Conservation (phyloP, 2,888 invertebrate species). For the Erebia aethiops region DNA sequence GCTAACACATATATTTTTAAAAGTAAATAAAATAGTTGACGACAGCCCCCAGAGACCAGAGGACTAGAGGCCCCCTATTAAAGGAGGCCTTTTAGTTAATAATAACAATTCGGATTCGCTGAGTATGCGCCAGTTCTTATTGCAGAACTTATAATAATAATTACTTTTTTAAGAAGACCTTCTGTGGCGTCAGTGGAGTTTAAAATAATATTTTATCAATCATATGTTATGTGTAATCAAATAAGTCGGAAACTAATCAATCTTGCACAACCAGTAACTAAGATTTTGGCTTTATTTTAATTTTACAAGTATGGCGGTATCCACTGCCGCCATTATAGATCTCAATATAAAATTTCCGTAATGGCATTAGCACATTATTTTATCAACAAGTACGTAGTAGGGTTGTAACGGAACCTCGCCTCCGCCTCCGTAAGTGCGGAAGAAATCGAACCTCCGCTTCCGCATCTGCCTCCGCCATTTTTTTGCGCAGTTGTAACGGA, state of each 20-base stretch:
- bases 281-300: too few relatives aligned
- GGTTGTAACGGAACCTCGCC: too few relatives aligned
- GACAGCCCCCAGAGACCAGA: not conserved
- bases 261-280: too few relatives aligned
- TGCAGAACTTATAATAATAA: not conserved
- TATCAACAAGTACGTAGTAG: not conserved
- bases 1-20: not conserved
- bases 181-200: not conserved
- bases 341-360: conserved; percentile 9
- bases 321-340: conserved; percentile 8
- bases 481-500: too few relatives aligned
- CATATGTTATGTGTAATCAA: not conserved
- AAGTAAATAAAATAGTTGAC: not conserved
- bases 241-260: too few relatives aligned
- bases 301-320: not conserved
- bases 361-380: conserved; percentile 24
- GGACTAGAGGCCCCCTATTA: not conserved
- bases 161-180: conserved; percentile 1
- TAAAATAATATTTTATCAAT: not conserved
- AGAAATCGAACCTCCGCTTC: too few relatives aligned
- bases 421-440: too few relatives aligned
- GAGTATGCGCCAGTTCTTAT: conserved; percentile 5
- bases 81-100: not conserved
- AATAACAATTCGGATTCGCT: not conserved
- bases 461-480: too few relatives aligned